Evolutionary conservation across 1,140 invertebrate genomes (phyloP).

Genomic region (Episyrphus balteatus): DNA sequence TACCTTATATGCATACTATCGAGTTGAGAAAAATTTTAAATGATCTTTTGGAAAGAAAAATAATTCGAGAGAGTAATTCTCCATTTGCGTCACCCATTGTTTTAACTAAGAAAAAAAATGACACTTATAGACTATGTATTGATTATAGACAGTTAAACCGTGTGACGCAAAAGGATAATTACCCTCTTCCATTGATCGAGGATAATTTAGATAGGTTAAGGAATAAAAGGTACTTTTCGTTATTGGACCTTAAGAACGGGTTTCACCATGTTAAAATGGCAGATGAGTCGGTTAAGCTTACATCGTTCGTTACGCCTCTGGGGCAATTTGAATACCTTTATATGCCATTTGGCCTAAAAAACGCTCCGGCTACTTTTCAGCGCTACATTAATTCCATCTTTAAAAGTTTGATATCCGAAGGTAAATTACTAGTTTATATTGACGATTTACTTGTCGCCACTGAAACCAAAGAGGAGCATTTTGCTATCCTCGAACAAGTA

Average conservation of each 20-base stretch:
- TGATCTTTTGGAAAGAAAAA: slow-evolving; percentile 10
- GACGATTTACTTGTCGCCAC: slow-evolving; percentile 8
- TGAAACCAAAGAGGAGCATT: slow-evolving; percentile 1
- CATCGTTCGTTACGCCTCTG: slow-evolving; percentile 10
- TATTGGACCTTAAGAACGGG: slow-evolving; percentile 6
- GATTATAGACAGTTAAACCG: slow-evolving; percentile 18
- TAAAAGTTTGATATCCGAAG: slow-evolving; percentile 7
- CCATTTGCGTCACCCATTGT: slow-evolving; percentile 19
- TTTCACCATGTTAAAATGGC: slow-evolving; percentile 11
- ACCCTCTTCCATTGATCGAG: slow-evolving; percentile 15
- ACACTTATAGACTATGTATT: slow-evolving; percentile 11
- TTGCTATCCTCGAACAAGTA: slow-evolving; percentile 12
- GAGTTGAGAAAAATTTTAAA: slow-evolving; percentile 14
- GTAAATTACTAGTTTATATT: slow-evolving; percentile 7
- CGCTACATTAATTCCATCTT: slow-evolving; percentile 25
- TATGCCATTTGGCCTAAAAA: slow-evolving; percentile 21
- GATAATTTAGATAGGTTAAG: slow-evolving; percentile 6
- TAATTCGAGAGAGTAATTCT: slow-evolving; percentile 18
- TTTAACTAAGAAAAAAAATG: slow-evolving; percentile 18
- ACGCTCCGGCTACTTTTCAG: slow-evolving; percentile 12
- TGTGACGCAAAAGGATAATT: slow-evolving; percentile 13
- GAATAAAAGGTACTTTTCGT: slow-evolving; percentile 5
- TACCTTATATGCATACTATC: slow-evolving; percentile 11
- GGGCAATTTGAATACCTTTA: slow-evolving; percentile 12
- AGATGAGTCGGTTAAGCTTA: slow-evolving; percentile 6